A percentile compares a stretch with the other conserved stretches of the same genome.
These are phyloP conservation scores for Neuroterus valhalla DNA, from an alignment of 1,140 invertebrate genomes.

Conservation along the genomic window DNA sequence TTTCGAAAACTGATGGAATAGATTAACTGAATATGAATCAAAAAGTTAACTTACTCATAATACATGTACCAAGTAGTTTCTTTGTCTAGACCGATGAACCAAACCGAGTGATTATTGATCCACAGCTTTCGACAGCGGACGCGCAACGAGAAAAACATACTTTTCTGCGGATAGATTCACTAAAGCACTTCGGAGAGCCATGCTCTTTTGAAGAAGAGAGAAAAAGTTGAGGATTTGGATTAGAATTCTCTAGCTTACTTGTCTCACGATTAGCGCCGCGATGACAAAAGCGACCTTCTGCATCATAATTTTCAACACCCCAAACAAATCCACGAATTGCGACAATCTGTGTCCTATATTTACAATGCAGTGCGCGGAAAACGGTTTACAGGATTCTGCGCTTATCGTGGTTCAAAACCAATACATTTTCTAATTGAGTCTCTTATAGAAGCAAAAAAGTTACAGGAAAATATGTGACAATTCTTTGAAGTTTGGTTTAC, in stretches of 20 bases:
- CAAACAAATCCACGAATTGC: slow-evolving; percentile 46
- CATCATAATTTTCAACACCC: slow-evolving; percentile 48
- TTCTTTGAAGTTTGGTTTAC: no score
- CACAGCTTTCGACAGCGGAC: slow-evolving; percentile 45
- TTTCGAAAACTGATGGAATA: slow-evolving; percentile 47
- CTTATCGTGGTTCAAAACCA: not conserved
- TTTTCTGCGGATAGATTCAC: slow-evolving; percentile 32
- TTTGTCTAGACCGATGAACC: slow-evolving; percentile 53
- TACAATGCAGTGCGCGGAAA: slow-evolving; percentile 38
- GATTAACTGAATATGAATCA: slow-evolving; percentile 43
- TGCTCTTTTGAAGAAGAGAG: slow-evolving; percentile 31
- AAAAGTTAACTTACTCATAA: slow-evolving; percentile 42
- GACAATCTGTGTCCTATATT: slow-evolving; percentile 45
- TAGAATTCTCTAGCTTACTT: slow-evolving; percentile 45
- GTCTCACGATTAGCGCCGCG: slow-evolving; percentile 44
- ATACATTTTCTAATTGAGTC: not conserved
- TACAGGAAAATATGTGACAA: no score
- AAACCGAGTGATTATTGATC: slow-evolving; percentile 58
- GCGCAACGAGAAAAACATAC: slow-evolving; percentile 56
- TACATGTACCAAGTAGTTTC: slow-evolving; percentile 39
- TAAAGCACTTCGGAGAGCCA: slow-evolving; percentile 35
- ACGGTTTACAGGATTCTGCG: slow-evolving; percentile 48
- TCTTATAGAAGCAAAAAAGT: no score
- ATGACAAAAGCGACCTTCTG: slow-evolving; percentile 40
- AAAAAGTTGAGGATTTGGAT: not conserved